Evolutionary conservation across 2,797 vertebrate species (phyloP).

Genomic region (Notolabrus celidotus): DNA sequence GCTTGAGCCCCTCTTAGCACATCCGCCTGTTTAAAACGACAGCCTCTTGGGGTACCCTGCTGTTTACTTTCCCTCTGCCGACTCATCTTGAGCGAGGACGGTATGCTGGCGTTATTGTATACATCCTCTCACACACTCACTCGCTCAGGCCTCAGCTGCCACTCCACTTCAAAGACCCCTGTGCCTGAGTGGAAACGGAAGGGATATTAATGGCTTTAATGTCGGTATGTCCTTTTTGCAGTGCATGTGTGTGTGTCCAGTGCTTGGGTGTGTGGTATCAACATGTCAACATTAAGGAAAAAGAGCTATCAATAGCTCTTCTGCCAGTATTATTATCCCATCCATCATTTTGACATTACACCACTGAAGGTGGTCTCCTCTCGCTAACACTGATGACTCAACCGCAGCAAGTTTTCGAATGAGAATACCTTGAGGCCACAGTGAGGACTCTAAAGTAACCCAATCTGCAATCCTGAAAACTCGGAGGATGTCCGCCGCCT

Average conservation of each 20-base stretch:
- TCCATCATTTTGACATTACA: slow-evolving; percentile 74
- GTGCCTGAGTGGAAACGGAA: slow-evolving; percentile 58
- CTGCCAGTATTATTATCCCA: slow-evolving; percentile 71
- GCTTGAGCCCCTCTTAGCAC: slow-evolving; percentile 48
- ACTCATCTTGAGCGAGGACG: slow-evolving; percentile 65
- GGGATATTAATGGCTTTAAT: slow-evolving; percentile 70
- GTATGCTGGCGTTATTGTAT: slow-evolving; percentile 65
- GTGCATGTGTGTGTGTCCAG: slow-evolving; percentile 4
- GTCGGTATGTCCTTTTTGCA: slow-evolving; percentile 36
- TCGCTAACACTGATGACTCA: slow-evolving; percentile 65
- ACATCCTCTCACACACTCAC: slow-evolving; percentile 68
- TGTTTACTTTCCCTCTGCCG: slow-evolving; percentile 69
- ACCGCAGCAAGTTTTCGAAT: slow-evolving; percentile 54
- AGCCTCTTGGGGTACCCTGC: slow-evolving; percentile 52
- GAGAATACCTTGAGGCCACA: slow-evolving; percentile 67
- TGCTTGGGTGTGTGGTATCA: slow-evolving; percentile 47
- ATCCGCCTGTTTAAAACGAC: slow-evolving; percentile 55
- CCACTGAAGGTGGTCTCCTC: slow-evolving; percentile 69
- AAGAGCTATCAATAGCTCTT: slow-evolving; percentile 71
- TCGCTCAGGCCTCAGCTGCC: slow-evolving; percentile 63
- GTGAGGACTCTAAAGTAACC: slow-evolving; percentile 66
- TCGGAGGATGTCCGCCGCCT: slow-evolving; percentile 51
- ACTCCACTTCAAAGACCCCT: slow-evolving; percentile 62
- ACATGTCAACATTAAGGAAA: slow-evolving; percentile 60
- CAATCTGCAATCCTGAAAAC: slow-evolving; percentile 61